A percentile compares a stretch with the other conserved stretches of the same genome.
Conservation (phyloP, 1,140 invertebrate species). For the Archegozetes longisetosus region DNA sequence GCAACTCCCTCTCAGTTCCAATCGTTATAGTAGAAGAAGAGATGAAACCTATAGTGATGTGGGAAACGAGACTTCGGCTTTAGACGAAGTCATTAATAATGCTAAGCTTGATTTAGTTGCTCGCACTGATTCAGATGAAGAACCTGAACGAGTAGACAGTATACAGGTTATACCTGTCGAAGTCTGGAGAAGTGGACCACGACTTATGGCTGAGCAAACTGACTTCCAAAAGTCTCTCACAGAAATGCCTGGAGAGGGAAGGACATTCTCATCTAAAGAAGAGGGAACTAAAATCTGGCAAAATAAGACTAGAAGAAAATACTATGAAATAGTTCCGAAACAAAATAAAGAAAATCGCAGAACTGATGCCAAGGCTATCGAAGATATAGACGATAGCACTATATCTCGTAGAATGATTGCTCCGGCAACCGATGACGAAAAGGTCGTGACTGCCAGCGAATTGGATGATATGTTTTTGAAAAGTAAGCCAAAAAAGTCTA, state of each 20-base stretch:
- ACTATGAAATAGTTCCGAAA: not conserved
- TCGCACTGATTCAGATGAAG: not conserved
- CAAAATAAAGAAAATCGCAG: not conserved
- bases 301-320: conserved; percentile 4
- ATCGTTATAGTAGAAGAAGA: conserved; percentile 4
- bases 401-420: not conserved
- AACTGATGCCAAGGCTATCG: not conserved
- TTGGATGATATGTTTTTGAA: not conserved
- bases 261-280: not conserved
- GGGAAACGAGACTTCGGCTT: conserved; percentile 6
- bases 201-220: not conserved
- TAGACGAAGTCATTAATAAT: conserved; percentile 12
- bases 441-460: not conserved
- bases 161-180: no score
- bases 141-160: no score
- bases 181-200: conserved; percentile 3
- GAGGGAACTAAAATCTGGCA: conserved; percentile 4
- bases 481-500: not conserved
- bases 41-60: not conserved
- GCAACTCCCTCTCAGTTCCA: not conserved
- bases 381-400: not conserved
- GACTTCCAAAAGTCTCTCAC: not conserved
- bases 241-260: conserved; percentile 8
- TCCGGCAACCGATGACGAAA: not conserved
- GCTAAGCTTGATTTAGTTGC: not conserved